These are phyloP conservation scores for Syrphus vitripennis DNA, from an alignment of 2,888 invertebrate species.

Conservation along the genomic window DNA sequence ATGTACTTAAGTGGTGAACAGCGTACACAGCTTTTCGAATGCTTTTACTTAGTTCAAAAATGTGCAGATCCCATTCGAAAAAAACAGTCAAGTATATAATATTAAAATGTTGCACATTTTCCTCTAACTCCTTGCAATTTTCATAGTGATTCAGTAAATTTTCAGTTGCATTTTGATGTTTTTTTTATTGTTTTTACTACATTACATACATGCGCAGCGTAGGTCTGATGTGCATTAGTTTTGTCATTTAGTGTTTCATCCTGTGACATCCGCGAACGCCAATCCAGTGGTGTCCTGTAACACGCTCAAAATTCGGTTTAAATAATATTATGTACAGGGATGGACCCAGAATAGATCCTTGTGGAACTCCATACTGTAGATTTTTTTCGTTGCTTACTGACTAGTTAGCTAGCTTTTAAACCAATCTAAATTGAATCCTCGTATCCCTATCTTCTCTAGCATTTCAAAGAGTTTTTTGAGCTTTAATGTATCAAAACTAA, in stretches of 20 bases:
- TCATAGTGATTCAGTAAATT: neutral
- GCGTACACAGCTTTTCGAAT: neutral
- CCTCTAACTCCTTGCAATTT: neutral
- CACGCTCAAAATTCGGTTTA: neutral
- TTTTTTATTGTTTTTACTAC: neutral
- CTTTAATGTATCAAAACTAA: neutral
- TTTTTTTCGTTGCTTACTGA: neutral
- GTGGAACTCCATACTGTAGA: conserved; percentile 3
- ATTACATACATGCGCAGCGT: no score
- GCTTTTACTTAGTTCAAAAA: neutral
- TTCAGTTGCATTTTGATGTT: neutral
- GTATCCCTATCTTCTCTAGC: neutral
- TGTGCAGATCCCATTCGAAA: neutral
- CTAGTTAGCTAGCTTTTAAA: neutral
- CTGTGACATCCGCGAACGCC: neutral
- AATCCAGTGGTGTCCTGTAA: neutral
- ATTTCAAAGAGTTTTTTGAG: neutral
- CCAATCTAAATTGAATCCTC: neutral
- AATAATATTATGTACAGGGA: neutral
- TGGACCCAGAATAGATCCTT: neutral
- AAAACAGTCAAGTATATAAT: neutral
- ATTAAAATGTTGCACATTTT: neutral
- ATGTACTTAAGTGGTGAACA: neutral
- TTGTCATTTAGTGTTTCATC: neutral
- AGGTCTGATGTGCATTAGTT: neutral